Evolutionary conservation across 1,140 invertebrate species (phyloP).

Genomic region (Eubasilissa regina): DNA sequence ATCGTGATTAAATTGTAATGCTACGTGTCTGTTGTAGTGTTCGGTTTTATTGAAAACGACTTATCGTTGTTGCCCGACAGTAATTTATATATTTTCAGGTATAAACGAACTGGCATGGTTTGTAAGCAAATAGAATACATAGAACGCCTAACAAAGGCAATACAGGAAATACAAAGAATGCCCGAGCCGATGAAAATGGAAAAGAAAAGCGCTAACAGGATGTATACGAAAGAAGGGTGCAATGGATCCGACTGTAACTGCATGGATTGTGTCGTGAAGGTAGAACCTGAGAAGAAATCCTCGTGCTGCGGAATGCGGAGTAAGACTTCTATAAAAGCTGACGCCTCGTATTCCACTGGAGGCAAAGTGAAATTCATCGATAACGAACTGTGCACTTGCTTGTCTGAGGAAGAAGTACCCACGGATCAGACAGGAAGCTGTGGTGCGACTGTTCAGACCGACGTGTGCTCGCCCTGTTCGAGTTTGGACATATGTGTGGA

Average conservation of each 20-base stretch:
- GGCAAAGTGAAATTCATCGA: not conserved
- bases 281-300: not conserved
- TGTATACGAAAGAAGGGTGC: not conserved
- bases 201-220: not conserved
- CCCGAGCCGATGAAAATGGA: not conserved
- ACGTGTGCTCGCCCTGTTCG: not conserved
- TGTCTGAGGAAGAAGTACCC: not conserved
- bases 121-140: not conserved
- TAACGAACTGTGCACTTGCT: not conserved
- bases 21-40: too few relatives aligned
- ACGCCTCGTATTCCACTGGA: not conserved
- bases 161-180: slow-evolving; percentile 6
- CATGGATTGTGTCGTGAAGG: not conserved
- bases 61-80: not conserved
- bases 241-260: not conserved
- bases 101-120: slow-evolving; percentile 8
- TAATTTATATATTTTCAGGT: slow-evolving; percentile 11
- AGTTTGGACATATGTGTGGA: not conserved
- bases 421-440: not conserved
- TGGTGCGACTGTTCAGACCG: not conserved
- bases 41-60: too few relatives aligned
- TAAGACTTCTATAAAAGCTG: not conserved
- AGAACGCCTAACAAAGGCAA: not conserved
- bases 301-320: slow-evolving; percentile 5
- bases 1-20: too few relatives aligned